Conservation (phyloP, 2,113 vertebrate species). For the Rhea americana region DNA sequence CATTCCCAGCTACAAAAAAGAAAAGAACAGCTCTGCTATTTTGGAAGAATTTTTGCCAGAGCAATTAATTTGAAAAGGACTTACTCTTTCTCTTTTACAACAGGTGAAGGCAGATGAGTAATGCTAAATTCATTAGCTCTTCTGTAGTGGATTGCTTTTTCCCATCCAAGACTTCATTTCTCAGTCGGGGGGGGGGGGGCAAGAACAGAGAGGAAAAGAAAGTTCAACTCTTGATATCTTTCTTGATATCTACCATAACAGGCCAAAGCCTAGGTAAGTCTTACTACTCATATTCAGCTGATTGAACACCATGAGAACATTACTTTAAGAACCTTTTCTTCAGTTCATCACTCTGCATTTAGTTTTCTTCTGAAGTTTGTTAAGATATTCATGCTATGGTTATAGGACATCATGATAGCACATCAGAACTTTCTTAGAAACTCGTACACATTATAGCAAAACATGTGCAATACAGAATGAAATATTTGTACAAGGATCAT, state of each 20-base stretch:
- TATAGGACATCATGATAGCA: not conserved
- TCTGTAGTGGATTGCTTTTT: not conserved
- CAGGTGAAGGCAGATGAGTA: not conserved
- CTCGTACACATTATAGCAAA: rapidly evolving
- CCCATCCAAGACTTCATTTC: not conserved
- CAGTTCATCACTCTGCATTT: no score
- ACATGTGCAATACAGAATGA: rapidly evolving
- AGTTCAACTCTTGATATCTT: not conserved
- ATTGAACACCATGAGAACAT: not conserved
- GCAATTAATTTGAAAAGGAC: not conserved
- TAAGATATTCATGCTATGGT: not conserved
- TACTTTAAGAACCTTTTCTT: not conserved
- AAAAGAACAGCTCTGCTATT: not conserved
- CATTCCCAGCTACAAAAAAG: not conserved
- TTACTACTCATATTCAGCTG: not conserved
- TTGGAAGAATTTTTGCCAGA: not conserved
- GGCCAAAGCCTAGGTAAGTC: not conserved
- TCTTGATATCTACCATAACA: not conserved
- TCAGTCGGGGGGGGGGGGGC: not conserved
- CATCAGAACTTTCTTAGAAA: not conserved
- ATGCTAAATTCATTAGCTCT: not conserved
- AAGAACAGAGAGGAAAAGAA: not conserved
- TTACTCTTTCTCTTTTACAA: not conserved
- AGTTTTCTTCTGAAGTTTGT: not conserved
- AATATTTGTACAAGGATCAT: not conserved